Evolutionary conservation across 2,888 invertebrate genomes (phyloP), one percentile per base, ranked within the genome.

Genomic region (Phoronis australis): DNA sequence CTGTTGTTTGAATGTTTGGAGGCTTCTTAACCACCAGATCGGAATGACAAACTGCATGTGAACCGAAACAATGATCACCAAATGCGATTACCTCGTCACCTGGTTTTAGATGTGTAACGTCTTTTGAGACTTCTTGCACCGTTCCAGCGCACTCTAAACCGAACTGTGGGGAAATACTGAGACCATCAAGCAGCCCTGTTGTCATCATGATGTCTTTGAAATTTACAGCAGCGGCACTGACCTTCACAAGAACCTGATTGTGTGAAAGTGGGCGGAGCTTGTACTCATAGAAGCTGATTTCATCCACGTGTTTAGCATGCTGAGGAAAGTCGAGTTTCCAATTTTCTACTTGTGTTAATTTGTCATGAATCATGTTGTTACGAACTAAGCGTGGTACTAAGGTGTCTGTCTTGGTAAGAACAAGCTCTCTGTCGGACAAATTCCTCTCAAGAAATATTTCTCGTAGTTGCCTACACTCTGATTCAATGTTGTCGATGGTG

Each of bases 141-240:
- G 18, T 15, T 9, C 45, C 45, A 9, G 37, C 23, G 37, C 37
- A 45, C 24, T 45, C 40, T 22, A 43, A 4, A 4, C 45, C 45
- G 12, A 45, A 26, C 18, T 45, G 25, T 6, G 23, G 24, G 22
- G 12, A 25, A 6, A 23, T 22, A 4, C 23, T 6, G 21, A 38
- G 37, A 2, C 38, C 38, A 23, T 38, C 21, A n/a, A 45, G 38
- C 45, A 45, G 22, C 5, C 45, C 45, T 25, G 38, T 4, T 37
- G 45, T 38, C 12, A 22, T 23, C 45, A 45, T 45, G 35, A 45
- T 20, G 24, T 45, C 45, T 24, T 45, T 45, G 37, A 45, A 45
- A 31, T 45, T 45, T 9, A 45, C 15, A n/a, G 45, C 45, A 2
- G 45, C 20, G 15, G 45, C 25, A 12, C 26, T 37, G 6, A 45